Evolutionary conservation across 2,113 vertebrate species (phyloP).

Genomic region (Dicrurus megarhynchus): DNA sequence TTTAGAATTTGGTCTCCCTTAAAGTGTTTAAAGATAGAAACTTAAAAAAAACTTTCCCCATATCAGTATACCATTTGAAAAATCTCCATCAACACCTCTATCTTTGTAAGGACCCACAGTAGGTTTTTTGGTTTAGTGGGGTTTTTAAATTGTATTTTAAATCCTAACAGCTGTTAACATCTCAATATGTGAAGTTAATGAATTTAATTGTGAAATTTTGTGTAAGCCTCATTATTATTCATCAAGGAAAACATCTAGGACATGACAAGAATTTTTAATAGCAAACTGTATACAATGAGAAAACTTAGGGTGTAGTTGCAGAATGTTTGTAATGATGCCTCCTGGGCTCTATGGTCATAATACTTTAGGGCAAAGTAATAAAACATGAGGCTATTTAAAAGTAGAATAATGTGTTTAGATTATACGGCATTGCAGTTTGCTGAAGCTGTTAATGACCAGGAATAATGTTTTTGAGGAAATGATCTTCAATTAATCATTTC

Average conservation of each 20-base stretch:
- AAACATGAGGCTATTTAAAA: constrained; percentile 69
- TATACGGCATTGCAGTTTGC: constrained; percentile 61
- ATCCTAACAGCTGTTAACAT: constrained; percentile 13
- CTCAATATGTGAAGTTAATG: neutral
- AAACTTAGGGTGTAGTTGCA: constrained; percentile 12
- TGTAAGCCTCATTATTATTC: constrained; percentile 14
- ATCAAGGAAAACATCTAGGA: constrained; percentile 24
- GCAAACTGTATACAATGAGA: constrained; percentile 13
- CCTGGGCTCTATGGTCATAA: constrained; percentile 45
- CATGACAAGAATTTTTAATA: constrained; percentile 3
- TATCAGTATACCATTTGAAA: neutral
- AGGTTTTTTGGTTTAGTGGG: neutral
- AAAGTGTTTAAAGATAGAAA: neutral
- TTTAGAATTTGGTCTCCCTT: neutral
- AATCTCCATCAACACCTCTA: neutral
- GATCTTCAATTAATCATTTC: constrained; percentile 80
- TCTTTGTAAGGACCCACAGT: neutral
- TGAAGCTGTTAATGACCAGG: constrained; percentile 74
- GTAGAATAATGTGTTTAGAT: constrained; percentile 61
- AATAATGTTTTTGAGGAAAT: constrained; percentile 78
- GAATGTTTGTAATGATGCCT: constrained; percentile 59
- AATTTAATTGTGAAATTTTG: constrained; percentile 1
- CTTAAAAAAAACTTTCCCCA: fast-evolving
- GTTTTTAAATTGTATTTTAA: neutral
- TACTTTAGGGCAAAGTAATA: constrained; percentile 59